Conservation (phyloP, 2,113 vertebrate genomes). For the Syngnathus scovelli region DNA sequence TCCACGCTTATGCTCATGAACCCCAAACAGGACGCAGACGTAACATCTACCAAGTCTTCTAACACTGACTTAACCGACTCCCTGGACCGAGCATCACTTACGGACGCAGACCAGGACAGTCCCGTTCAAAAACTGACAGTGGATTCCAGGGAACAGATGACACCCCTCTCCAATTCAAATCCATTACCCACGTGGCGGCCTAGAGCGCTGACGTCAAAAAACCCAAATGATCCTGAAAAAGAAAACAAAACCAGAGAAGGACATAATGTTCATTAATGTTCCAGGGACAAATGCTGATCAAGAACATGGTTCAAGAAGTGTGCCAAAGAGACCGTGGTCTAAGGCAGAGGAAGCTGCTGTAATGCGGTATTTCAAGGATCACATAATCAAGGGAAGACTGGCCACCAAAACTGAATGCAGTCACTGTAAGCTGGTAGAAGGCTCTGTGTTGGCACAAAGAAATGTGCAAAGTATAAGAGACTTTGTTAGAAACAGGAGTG, state of each 20-base stretch:
- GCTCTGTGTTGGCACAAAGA: too few relatives aligned
- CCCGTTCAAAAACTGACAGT: not conserved
- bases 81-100: not conserved
- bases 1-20: slow-evolving; percentile 40
- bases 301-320: too few relatives aligned
- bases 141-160: not conserved
- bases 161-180: not conserved
- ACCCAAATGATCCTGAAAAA: fast-evolving
- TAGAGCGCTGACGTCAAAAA: slow-evolving; percentile 31
- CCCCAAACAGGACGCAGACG: not conserved
- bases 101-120: not conserved
- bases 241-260: not conserved
- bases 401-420: too few relatives aligned
- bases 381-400: too few relatives aligned
- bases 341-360: too few relatives aligned
- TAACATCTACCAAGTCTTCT: not conserved
- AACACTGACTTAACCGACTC: not conserved
- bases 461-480: too few relatives aligned
- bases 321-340: too few relatives aligned
- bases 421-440: too few relatives aligned
- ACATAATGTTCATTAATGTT: not conserved
- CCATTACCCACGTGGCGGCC: not conserved
- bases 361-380: too few relatives aligned
- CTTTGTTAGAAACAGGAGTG: too few relatives aligned
- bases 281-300: too few relatives aligned